Evolutionary conservation across 1,140 invertebrate genomes (phyloP).

Genomic region (Papilio dardanus): DNA sequence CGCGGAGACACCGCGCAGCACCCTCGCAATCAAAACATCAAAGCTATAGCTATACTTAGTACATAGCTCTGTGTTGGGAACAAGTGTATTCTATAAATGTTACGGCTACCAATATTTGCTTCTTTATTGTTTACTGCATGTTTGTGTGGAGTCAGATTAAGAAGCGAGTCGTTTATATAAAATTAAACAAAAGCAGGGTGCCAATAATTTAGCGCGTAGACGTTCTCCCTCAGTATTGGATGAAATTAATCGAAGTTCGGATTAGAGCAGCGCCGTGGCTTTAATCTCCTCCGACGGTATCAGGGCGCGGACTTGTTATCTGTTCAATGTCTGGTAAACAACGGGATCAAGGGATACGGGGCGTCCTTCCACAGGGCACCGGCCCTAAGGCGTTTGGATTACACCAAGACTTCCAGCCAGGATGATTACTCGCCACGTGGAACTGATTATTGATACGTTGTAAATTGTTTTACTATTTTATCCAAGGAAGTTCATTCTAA

Average conservation of each 20-base stretch:
- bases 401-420: conserved; percentile 55
- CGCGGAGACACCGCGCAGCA: conserved; percentile 38
- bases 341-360: conserved; percentile 82
- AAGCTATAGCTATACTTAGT: conserved; percentile 34
- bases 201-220: conserved; percentile 30
- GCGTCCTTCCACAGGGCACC: conserved; percentile 75
- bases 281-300: conserved; percentile 78
- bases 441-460: not conserved
- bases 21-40: conserved; percentile 46
- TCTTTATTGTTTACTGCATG: not conserved
- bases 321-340: conserved; percentile 84
- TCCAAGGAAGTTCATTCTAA: not conserved
- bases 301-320: conserved; percentile 81
- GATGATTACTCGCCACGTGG: conserved; percentile 66
- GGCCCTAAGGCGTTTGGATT: conserved; percentile 76
- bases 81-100: not conserved
- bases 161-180: conserved; percentile 15
- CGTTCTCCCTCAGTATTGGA: conserved; percentile 65
- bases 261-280: conserved; percentile 71
- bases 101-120: not conserved
- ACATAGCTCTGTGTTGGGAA: not conserved
- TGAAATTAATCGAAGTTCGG: conserved; percentile 81
- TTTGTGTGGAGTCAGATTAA: not conserved
- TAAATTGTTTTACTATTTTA: conserved; percentile 18
- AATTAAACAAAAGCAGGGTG: conserved; percentile 15